Evolutionary conservation across 2,888 invertebrate genomes (phyloP).

Genomic region (Ephialtes manifestator): DNA sequence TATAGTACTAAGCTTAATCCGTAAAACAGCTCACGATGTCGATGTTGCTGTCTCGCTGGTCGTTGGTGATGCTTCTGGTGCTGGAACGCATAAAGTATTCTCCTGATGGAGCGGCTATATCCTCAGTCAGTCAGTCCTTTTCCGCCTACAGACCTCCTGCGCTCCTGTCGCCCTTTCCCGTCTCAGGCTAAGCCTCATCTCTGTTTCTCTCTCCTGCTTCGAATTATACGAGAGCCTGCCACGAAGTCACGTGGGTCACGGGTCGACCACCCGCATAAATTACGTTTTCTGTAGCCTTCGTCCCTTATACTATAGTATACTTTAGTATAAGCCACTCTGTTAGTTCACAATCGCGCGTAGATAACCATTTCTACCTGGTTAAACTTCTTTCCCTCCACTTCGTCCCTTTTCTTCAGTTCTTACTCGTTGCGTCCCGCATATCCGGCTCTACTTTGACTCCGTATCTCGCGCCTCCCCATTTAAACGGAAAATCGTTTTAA

Average conservation of each 20-base stretch:
- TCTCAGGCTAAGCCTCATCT: conserved; percentile 16
- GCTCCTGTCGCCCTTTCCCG: conserved; percentile 68
- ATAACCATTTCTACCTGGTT: conserved; percentile 60
- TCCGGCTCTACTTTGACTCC: conserved; percentile 56
- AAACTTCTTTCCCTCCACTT: conserved; percentile 26
- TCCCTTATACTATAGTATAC: conserved; percentile 38
- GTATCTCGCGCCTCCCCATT: neutral
- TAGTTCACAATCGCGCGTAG: conserved; percentile 63
- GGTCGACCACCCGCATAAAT: conserved; percentile 71
- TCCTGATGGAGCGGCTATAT: conserved; percentile 64
- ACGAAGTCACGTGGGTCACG: conserved; percentile 70
- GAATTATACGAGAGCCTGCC: conserved; percentile 65
- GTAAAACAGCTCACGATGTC: conserved; percentile 68
- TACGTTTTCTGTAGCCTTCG: conserved; percentile 51
- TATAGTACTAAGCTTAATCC: conserved; percentile 65
- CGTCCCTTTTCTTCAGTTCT: neutral
- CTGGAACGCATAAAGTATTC: conserved; percentile 59
- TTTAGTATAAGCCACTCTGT: conserved; percentile 55
- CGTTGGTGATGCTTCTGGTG: conserved; percentile 52
- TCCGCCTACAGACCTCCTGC: conserved; percentile 68
- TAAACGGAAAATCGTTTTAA: conserved; percentile 43
- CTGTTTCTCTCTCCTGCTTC: conserved; percentile 34
- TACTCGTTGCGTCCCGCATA: conserved; percentile 45
- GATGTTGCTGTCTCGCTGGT: conserved; percentile 37
- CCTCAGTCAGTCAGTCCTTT: conserved; percentile 66